Percentiles rank a stretch among this genome's conserved stretches.
Conservation (phyloP, 2,797 vertebrate genomes). For the Tragelaphus eurycerus region DNA sequence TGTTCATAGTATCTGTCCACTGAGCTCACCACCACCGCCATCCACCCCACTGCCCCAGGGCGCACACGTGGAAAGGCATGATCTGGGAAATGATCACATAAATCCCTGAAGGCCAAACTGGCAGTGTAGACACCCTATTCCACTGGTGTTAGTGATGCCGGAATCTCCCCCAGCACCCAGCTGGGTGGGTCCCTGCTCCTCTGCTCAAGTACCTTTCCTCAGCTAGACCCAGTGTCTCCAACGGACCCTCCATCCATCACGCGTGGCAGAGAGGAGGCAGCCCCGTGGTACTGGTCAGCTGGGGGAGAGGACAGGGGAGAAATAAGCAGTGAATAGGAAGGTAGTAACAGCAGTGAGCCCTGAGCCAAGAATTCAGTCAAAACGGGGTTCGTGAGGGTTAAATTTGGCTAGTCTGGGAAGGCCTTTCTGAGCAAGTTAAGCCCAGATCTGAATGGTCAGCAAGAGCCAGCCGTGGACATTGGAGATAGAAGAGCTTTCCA, state of each 20-base stretch:
- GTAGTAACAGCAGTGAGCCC: accelerated
- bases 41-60: accelerated
- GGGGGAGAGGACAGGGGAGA: not conserved
- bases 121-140: not conserved
- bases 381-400: accelerated
- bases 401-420: too few species aligned
- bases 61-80: not conserved
- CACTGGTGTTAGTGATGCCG: accelerated
- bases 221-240: not conserved
- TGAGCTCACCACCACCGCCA: not conserved
- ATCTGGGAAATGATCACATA: accelerated
- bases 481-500: accelerated
- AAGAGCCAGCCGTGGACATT: not conserved
- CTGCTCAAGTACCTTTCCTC: accelerated
- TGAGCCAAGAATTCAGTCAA: accelerated
- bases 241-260: accelerated
- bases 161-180: not conserved
- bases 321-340: accelerated
- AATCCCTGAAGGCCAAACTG: not conserved
- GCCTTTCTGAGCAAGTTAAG: not conserved
- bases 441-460: too few species aligned
- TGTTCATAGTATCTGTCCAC: not conserved
- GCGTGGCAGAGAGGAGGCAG: not conserved
- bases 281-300: accelerated
- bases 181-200: not conserved